These are phyloP conservation scores for Platycnemis pennipes DNA, from an alignment of 2,888 invertebrate genomes.

Conservation along the genomic window DNA sequence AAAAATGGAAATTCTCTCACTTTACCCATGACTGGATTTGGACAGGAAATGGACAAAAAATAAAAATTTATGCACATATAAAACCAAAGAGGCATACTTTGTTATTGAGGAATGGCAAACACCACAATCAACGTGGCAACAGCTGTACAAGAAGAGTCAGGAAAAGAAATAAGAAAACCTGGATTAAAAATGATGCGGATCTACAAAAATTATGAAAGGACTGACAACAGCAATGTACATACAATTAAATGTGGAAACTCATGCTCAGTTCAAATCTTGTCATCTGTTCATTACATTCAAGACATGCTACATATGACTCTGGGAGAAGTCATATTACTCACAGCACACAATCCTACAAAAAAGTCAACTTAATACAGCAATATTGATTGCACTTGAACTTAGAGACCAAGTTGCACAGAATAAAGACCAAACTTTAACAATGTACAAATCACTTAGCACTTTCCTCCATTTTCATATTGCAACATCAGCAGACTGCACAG, in stretches of 20 bases:
- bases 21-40: background rate
- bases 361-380: constrained; percentile 55
- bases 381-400: constrained; percentile 61
- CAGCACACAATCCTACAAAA: constrained; percentile 38
- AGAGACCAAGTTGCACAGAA: constrained; percentile 47
- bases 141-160: background rate
- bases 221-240: constrained; percentile 19
- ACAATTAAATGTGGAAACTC: background rate
- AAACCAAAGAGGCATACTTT: background rate
- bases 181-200: constrained; percentile 10
- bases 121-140: background rate
- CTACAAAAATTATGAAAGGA: background rate
- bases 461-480: constrained; percentile 53
- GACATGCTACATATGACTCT: background rate
- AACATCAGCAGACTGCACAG: constrained; percentile 49
- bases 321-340: constrained; percentile 17
- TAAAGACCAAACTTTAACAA: constrained; percentile 41
- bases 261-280: background rate
- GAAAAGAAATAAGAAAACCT: background rate
- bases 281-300: background rate
- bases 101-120: background rate
- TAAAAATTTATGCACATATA: background rate
- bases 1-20: background rate
- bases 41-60: background rate
- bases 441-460: constrained; percentile 60